Evolutionary conservation across 2,888 invertebrate genomes (phyloP).

Genomic region (Tethea ocularis): DNA sequence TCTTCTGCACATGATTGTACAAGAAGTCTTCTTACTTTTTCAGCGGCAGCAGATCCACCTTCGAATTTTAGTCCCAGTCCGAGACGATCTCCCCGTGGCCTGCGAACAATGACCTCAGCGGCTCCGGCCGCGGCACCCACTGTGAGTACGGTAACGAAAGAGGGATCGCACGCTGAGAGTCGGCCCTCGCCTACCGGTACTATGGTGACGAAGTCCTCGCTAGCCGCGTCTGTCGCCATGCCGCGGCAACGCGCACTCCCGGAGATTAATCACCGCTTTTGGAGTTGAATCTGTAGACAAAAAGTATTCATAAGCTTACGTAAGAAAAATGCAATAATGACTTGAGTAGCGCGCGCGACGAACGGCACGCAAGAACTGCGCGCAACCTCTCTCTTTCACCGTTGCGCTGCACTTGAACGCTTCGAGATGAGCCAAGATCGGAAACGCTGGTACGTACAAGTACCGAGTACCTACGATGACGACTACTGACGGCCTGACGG

Average conservation of each 20-base stretch:
- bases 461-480: background rate
- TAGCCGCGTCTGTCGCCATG: conserved; percentile 75
- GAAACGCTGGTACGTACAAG: conserved; percentile 25
- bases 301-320: conserved; percentile 68
- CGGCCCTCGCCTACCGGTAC: conserved; percentile 82
- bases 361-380: conserved; percentile 60
- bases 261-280: conserved; percentile 55
- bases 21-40: conserved; percentile 91
- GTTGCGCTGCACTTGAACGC: conserved; percentile 61
- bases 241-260: conserved; percentile 67
- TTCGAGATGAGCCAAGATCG: conserved; percentile 53
- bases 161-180: conserved; percentile 59
- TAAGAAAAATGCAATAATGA: conserved; percentile 65
- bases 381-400: conserved; percentile 75
- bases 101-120: conserved; percentile 91
- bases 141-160: conserved; percentile 85
- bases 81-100: conserved; percentile 94
- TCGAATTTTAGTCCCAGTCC: conserved; percentile 97
- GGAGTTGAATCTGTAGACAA: conserved; percentile 70
- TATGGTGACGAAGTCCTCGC: conserved; percentile 84
- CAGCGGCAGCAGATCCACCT: conserved; percentile 92
- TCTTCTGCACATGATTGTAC: conserved; percentile 95
- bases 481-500: background rate
- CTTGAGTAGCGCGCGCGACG: conserved; percentile 53
- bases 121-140: conserved; percentile 81